phyloP scores from a whole-genome alignment of 1,140 invertebrate genomes.

The Zeugodacus cucurbitae region DNA sequence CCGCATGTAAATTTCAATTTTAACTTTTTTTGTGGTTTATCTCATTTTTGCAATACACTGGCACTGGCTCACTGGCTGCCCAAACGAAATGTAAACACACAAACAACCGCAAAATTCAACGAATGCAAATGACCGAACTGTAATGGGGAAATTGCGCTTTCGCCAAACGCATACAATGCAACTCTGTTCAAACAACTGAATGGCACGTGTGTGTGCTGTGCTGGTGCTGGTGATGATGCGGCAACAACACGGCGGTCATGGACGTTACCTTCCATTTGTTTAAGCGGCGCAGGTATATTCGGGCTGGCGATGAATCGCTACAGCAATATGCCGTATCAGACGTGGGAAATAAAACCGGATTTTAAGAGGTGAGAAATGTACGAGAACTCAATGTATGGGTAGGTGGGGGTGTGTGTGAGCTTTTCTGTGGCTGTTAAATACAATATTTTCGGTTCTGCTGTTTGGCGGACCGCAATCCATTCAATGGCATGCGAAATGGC shows the following conservation, averaged over 20 bases:
- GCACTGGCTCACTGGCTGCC: too few species aligned
- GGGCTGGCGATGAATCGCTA: conserved; percentile 80
- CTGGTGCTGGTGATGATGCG: neutral
- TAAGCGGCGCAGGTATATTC: conserved; percentile 69
- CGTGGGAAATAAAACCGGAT: conserved; percentile 84
- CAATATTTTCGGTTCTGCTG: too few species aligned
- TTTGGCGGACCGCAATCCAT: too few species aligned
- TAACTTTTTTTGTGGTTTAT: neutral
- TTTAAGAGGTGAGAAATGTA: conserved; percentile 59
- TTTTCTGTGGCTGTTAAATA: too few species aligned
- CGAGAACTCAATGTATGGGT: neutral
- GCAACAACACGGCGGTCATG: neutral
- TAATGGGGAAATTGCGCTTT: neutral
- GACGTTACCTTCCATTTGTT: neutral
- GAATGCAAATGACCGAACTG: neutral
- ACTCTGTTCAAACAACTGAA: neutral
- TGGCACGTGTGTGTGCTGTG: neutral
- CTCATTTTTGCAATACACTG: neutral
- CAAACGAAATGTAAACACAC: neutral
- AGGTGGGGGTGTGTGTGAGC: too few species aligned
- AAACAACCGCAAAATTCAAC: neutral
- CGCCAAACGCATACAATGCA: neutral
- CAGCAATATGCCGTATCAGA: conserved; percentile 85
- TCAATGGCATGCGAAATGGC: too few species aligned
- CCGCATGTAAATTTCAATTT: neutral